A percentile compares a stretch with the other conserved stretches of the same genome.
These are phyloP conservation scores for Scomber japonicus DNA, from an alignment of 2,113 vertebrate genomes.

Conservation along the genomic window DNA sequence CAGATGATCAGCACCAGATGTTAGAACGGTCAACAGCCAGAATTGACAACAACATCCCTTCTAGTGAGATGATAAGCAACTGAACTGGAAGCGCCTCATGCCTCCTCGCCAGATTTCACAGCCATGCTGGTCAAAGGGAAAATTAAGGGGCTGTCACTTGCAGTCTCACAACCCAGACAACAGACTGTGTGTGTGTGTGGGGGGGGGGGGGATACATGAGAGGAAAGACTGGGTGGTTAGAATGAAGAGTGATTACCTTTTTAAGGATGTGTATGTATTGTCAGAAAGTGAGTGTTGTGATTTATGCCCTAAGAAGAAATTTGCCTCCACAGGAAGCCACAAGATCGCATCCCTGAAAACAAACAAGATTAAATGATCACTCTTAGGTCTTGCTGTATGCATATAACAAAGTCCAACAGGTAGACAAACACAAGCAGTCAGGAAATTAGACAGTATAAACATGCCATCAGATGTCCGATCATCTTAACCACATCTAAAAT, in stretches of 20 bases:
- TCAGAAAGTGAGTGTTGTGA: not conserved
- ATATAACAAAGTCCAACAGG: not conserved
- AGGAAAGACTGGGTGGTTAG: not conserved
- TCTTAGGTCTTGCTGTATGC: too few species aligned
- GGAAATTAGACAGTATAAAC: too few species aligned
- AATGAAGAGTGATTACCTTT: constrained; percentile 13
- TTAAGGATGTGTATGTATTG: constrained; percentile 8
- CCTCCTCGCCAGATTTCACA: constrained; percentile 28
- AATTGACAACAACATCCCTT: constrained; percentile 44
- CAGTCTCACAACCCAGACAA: not conserved
- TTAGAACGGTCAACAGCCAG: constrained; percentile 8
- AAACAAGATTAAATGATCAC: too few species aligned
- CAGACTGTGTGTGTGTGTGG: too few species aligned
- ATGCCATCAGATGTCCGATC: too few species aligned
- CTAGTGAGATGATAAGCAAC: constrained; percentile 10
- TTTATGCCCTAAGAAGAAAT: constrained; percentile 3
- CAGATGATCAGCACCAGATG: constrained; percentile 49
- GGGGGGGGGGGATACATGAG: too few species aligned
- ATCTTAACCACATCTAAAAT: not conserved
- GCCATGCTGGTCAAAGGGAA: constrained; percentile 32
- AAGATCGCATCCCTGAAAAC: not conserved
- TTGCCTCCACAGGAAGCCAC: not conserved
- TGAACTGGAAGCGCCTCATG: constrained; percentile 8
- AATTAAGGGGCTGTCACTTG: constrained; percentile 14
- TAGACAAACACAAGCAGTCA: not conserved